Base-by-base conservation (phyloP, 2,113 vertebrate genomes). In the Rhinogobius similis region DNA sequence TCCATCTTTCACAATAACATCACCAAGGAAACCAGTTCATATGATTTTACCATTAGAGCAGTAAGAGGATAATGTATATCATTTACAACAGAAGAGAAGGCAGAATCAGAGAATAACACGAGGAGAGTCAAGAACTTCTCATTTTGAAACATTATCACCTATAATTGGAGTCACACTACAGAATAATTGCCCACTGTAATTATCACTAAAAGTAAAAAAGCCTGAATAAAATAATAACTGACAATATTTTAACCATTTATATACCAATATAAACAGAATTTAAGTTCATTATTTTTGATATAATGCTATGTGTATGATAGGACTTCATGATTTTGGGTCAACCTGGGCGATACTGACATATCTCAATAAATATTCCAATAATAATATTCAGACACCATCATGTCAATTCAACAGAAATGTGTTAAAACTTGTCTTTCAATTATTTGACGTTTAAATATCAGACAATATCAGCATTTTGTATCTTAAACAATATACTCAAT, bases 1-100 rank as follows among this genome's bases (percentile, higher is more conserved):
- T 82, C 75, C 79, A 73, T 91, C 82, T 86, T 82, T 89, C 87
- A 89, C 83, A 89, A 85, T 86, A 90, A 90, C 77, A 82, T 90
- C 87, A 88, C 88, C 87, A 77, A 78, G 89, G 87, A 87, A 89
- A 89, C 85, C 78, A 80, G 75, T 88, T 85, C 73, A 83, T 78
- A 86, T 87, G 74, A 89, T 85, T 82, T 88, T 76, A 83, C 75
- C 77, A 85, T 85, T 88, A 82, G 66, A 53, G 76, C 68, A 55
- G 72, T 81, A 83, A 86, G 86, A 75, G 78, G 70, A 86, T 87
- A 85, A 89, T 85, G 86, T 82, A 81, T 84, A 68, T 87, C 73
- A 88, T 86, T 90, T 82, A 24, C 85, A 85, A 84, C 8, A 20
- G 75, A 71, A 72, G 78, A 78, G 77, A 86, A 72, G 62, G 78